Percentiles rank a stretch among this genome's conserved stretches.
Conservation (phyloP, 2,113 vertebrate species). For the Toxotes jaculatrix region DNA sequence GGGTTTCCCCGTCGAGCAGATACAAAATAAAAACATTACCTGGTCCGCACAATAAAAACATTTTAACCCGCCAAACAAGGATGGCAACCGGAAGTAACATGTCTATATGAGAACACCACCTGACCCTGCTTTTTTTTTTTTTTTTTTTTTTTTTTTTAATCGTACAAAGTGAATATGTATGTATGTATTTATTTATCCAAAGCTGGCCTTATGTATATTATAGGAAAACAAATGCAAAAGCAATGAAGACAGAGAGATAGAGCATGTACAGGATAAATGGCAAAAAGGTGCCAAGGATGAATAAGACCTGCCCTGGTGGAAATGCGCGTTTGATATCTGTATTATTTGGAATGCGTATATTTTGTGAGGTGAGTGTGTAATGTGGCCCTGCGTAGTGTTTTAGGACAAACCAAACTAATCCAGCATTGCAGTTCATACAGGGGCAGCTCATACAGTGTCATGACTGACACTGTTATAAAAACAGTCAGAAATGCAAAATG, state of each 20-base stretch:
- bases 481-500: not conserved
- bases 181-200: no score
- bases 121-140: not conserved
- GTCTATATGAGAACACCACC: not conserved
- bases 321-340: not conserved
- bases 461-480: not conserved
- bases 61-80: not conserved
- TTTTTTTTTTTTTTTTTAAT: no score
- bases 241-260: no score
- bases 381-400: not conserved
- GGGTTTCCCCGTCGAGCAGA: not conserved
- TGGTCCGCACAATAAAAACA: not conserved
- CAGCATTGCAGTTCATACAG: not conserved
- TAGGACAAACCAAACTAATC: not conserved
- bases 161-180: no score
- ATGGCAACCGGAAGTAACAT: constrained; percentile 9
- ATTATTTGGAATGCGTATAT: not conserved
- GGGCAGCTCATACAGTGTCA: not conserved
- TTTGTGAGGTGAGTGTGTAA: not conserved
- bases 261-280: not conserved
- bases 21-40: not conserved
- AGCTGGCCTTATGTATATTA: not conserved
- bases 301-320: not conserved
- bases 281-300: not conserved
- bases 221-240: not conserved